Evolutionary conservation across 2,888 invertebrate genomes (phyloP).

Genomic region (Himalopsyche tibetana): DNA sequence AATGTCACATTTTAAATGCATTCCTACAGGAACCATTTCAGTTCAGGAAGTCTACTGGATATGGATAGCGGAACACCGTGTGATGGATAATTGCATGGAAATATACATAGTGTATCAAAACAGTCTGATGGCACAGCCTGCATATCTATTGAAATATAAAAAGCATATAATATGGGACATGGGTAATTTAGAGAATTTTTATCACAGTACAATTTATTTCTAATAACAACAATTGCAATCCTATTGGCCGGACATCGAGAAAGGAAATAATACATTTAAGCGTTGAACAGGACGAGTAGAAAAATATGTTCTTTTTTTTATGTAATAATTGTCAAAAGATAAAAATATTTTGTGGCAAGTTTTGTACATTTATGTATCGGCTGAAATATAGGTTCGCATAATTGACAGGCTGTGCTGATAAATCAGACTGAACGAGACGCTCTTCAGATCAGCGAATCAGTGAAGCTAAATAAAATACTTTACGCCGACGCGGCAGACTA

Average conservation of each 20-base stretch:
- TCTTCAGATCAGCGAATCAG: constrained; percentile 20
- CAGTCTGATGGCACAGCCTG: constrained; percentile 45
- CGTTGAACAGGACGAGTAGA: constrained; percentile 51
- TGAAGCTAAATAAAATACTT: background rate
- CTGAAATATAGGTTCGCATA: too few species aligned
- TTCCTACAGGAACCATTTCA: too few species aligned
- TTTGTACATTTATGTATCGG: constrained; percentile 54
- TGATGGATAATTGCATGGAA: too few species aligned
- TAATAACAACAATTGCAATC: constrained; percentile 48
- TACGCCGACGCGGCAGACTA: constrained; percentile 52
- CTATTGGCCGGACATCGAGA: constrained; percentile 58
- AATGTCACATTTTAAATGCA: too few species aligned
- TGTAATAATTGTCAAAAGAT: constrained; percentile 47
- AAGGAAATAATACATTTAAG: constrained; percentile 35
- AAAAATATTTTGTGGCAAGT: constrained; percentile 46
- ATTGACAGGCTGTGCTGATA: constrained; percentile 40
- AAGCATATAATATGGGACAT: constrained; percentile 22
- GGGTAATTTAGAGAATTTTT: constrained; percentile 28
- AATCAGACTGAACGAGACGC: background rate
- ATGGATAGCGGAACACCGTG: too few species aligned
- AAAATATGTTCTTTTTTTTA: constrained; percentile 51
- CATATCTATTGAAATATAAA: background rate
- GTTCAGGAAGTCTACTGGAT: too few species aligned
- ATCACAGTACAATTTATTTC: constrained; percentile 49
- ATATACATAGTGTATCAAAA: background rate